A percentile compares a stretch with the other conserved stretches of the same genome.
Evolutionary conservation across 2,888 invertebrate species (phyloP).

Genomic region (Plebejus melissa): DNA sequence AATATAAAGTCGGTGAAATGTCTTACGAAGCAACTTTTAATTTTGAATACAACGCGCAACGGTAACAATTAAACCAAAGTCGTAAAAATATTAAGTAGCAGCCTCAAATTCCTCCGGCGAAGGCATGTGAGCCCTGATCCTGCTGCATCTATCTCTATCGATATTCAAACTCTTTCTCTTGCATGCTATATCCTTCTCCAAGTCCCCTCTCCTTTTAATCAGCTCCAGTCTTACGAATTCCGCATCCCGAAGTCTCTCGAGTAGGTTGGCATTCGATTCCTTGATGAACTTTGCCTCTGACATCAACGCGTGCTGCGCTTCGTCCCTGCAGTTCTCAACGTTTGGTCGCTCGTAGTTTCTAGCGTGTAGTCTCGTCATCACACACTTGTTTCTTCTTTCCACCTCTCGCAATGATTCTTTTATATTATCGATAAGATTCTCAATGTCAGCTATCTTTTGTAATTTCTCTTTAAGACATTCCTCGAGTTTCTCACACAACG

Average conservation of each 20-base stretch:
- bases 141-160: conserved; percentile 81
- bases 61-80: neutral
- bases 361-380: conserved; percentile 88
- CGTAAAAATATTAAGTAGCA: conserved; percentile 40
- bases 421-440: conserved; percentile 85
- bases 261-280: conserved; percentile 68
- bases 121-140: conserved; percentile 83
- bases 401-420: conserved; percentile 84
- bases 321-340: conserved; percentile 91
- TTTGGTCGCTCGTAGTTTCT: conserved; percentile 84
- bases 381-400: conserved; percentile 88
- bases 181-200: conserved; percentile 85
- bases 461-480: conserved; percentile 85
- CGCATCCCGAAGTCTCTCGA: conserved; percentile 81
- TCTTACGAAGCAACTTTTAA: neutral
- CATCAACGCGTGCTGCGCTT: conserved; percentile 85
- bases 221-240: conserved; percentile 75
- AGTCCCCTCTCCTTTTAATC: conserved; percentile 80
- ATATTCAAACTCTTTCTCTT: conserved; percentile 85
- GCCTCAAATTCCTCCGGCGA: conserved; percentile 82
- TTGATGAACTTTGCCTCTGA: conserved; percentile 84
- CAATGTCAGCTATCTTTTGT: conserved; percentile 86
- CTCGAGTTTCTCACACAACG: conserved; percentile 83
- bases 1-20: neutral
- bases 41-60: neutral